These are phyloP conservation scores for Lepidurus couesii DNA, from an alignment of 1,140 invertebrate genomes.

Conservation along the genomic window DNA sequence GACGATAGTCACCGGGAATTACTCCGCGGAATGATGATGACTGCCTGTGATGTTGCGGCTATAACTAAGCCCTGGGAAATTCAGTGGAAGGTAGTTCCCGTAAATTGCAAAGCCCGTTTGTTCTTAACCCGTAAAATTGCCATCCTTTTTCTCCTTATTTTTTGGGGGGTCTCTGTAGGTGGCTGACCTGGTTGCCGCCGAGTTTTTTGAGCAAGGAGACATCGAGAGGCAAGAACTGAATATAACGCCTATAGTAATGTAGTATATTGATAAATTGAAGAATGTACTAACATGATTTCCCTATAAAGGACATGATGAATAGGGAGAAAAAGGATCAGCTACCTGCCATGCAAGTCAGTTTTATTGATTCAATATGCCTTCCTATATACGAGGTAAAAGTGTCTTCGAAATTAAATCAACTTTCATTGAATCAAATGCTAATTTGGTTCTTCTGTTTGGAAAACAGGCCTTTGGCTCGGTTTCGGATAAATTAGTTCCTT, in stretches of 20 bases:
- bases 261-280: conserved; percentile 24
- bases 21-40: conserved; percentile 90
- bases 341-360: conserved; percentile 92
- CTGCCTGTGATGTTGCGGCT: conserved; percentile 89
- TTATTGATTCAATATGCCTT: conserved; percentile 91
- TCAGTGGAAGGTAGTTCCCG: conserved; percentile 62
- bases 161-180: conserved; percentile 46
- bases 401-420: background rate
- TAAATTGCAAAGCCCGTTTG: background rate
- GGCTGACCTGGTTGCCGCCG: conserved; percentile 84
- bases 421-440: too few relatives aligned
- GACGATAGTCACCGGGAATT: conserved; percentile 69
- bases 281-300: conserved; percentile 26
- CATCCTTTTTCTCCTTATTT: background rate
- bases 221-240: conserved; percentile 79
- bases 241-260: conserved; percentile 74
- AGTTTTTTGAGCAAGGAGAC: conserved; percentile 95
- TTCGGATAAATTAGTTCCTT: conserved; percentile 66
- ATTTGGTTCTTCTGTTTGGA: conserved; percentile 39
- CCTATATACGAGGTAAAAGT: conserved; percentile 83
- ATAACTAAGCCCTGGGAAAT: conserved; percentile 95
- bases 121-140: conserved; percentile 12
- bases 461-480: conserved; percentile 73
- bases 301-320: conserved; percentile 87
- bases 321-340: conserved; percentile 90